Evolutionary conservation across 2,797 vertebrate species (phyloP).

Genomic region (Poecile montanus): DNA sequence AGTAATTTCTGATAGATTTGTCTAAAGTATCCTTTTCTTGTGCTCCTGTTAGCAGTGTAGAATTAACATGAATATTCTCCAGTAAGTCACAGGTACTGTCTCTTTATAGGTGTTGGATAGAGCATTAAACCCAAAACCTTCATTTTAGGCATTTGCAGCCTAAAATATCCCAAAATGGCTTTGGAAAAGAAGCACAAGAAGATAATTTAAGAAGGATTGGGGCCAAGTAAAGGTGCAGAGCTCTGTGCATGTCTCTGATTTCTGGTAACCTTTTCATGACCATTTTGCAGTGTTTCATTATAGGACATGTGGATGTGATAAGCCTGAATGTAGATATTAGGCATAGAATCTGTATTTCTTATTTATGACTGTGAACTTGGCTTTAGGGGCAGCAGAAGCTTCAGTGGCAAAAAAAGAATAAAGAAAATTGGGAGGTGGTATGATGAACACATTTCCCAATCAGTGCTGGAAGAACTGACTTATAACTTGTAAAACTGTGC

Average conservation of each 20-base stretch:
- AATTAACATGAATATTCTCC: background rate
- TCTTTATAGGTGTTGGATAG: background rate
- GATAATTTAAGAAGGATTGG: background rate
- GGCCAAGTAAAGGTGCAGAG: background rate
- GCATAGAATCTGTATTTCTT: background rate
- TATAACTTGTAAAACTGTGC: background rate
- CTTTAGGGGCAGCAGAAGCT: background rate
- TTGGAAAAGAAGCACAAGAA: background rate
- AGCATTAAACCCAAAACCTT: background rate
- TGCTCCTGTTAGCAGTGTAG: background rate
- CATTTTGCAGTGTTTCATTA: background rate
- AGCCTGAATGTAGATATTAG: background rate
- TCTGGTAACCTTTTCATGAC: background rate
- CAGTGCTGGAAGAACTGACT: background rate
- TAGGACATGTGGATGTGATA: background rate
- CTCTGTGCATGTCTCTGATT: background rate
- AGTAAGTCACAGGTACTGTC: background rate
- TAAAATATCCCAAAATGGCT: background rate
- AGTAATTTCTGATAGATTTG: background rate
- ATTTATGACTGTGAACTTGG: background rate
- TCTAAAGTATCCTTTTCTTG: background rate
- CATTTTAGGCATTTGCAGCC: background rate
- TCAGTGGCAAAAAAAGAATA: background rate
- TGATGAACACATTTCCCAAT: background rate
- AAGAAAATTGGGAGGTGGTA: background rate